Conservation (phyloP, 2,888 invertebrate genomes). For the Mesoligia furuncula region DNA sequence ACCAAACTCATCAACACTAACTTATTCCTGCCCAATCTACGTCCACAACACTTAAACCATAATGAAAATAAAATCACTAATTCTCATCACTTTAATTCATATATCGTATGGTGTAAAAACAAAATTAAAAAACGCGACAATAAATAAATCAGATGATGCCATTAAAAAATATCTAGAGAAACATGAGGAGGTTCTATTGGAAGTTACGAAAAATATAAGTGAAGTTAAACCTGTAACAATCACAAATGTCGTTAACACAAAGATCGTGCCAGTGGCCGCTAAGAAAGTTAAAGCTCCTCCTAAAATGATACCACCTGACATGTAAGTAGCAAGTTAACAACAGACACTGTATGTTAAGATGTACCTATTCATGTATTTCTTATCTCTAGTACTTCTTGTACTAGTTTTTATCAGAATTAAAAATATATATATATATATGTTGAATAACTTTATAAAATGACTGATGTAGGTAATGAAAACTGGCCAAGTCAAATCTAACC, state of each 20-base stretch:
- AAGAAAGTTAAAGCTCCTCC: conserved; percentile 65
- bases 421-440: no score
- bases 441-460: no score
- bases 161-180: conserved; percentile 80
- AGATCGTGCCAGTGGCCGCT: conserved; percentile 67
- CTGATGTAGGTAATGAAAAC: no score
- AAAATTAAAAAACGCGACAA: conserved; percentile 63
- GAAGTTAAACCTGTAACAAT: conserved; percentile 76
- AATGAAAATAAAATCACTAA: conserved; percentile 53
- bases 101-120: conserved; percentile 61
- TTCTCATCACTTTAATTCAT: conserved; percentile 50
- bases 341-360: not conserved
- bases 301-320: conserved; percentile 75
- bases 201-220: conserved; percentile 76
- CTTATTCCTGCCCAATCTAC: not conserved
- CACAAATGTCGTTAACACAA: conserved; percentile 75
- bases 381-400: not conserved
- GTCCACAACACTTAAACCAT: conserved; percentile 25
- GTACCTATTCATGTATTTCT: not conserved
- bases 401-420: no score
- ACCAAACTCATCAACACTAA: conserved; percentile 9
- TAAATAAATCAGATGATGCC: conserved; percentile 70
- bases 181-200: conserved; percentile 73
- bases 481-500: no score
- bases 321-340: conserved; percentile 75